Evolutionary conservation across 2,797 vertebrate species (phyloP).

Genomic region (Lepus townsendii): DNA sequence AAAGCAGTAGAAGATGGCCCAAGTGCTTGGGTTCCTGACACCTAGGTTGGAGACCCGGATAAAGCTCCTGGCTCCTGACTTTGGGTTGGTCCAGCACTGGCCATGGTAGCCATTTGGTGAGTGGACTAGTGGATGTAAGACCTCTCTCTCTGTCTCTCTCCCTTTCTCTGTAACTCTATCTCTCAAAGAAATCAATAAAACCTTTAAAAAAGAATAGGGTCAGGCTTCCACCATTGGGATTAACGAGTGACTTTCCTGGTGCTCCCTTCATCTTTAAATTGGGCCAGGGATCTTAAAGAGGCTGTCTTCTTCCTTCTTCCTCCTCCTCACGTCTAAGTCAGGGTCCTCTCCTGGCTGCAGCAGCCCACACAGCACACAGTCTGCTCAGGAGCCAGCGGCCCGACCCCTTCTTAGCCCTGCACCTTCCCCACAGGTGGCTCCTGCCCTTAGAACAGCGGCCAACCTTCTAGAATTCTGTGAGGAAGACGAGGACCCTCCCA

Average conservation of each 20-base stretch:
- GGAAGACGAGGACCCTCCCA: neutral
- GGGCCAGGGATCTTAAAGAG: conserved; percentile 1
- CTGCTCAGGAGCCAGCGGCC: neutral
- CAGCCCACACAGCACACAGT: neutral
- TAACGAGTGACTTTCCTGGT: neutral
- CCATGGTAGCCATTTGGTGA: too few species aligned
- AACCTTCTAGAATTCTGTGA: neutral
- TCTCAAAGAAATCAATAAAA: too few species aligned
- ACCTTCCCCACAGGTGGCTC: neutral
- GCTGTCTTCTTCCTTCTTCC: neutral
- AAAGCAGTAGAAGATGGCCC: too few species aligned
- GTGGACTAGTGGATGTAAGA: too few species aligned
- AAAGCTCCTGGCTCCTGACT: too few species aligned
- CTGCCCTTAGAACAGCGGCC: neutral
- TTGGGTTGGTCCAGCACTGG: too few species aligned
- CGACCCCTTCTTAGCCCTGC: neutral
- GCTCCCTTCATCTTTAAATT: conserved; percentile 5
- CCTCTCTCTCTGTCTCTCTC: too few species aligned
- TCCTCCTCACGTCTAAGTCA: conserved; percentile 55
- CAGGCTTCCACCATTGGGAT: neutral
- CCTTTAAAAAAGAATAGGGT: neutral
- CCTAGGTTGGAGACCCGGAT: too few species aligned
- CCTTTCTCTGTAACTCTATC: too few species aligned
- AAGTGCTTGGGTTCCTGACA: too few species aligned
- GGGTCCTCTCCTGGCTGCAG: neutral